phyloP scores from a whole-genome alignment of 2,113 vertebrate species.

The Ondatra zibethicus region DNA sequence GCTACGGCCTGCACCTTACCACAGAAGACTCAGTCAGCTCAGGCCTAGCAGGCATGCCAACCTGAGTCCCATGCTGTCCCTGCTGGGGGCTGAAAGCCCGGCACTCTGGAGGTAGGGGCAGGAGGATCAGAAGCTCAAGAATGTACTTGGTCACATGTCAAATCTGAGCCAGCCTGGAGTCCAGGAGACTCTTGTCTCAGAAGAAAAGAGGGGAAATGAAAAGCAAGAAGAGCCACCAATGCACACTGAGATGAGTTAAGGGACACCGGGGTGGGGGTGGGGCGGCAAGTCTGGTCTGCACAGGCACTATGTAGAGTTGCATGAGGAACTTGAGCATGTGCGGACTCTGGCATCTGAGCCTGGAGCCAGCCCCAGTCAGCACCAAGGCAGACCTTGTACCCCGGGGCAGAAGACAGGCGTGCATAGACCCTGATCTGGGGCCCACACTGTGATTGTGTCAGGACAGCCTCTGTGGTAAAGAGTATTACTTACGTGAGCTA shows the following conservation, averaged over 20 bases:
- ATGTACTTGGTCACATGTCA: background rate
- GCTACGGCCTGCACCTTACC: background rate
- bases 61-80: too few relatives aligned
- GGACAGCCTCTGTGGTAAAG: background rate
- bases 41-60: too few relatives aligned
- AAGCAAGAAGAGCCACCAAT: background rate
- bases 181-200: background rate
- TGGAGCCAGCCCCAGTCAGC: background rate
- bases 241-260: background rate
- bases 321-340: background rate
- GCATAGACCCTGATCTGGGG: background rate
- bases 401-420: background rate
- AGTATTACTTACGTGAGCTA: too few relatives aligned
- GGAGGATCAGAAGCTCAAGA: background rate
- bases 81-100: background rate
- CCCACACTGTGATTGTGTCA: too few relatives aligned
- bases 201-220: background rate
- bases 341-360: background rate
- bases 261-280: accelerated
- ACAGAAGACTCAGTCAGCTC: too few relatives aligned
- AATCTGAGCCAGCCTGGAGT: background rate
- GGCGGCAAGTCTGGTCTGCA: too few relatives aligned
- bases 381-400: background rate
- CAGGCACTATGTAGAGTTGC: background rate
- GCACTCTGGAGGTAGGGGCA: background rate